Evolutionary conservation across 2,888 invertebrate genomes (phyloP), one percentile per base, ranked within the genome.

Genomic region (Pilophorus perplexus): DNA sequence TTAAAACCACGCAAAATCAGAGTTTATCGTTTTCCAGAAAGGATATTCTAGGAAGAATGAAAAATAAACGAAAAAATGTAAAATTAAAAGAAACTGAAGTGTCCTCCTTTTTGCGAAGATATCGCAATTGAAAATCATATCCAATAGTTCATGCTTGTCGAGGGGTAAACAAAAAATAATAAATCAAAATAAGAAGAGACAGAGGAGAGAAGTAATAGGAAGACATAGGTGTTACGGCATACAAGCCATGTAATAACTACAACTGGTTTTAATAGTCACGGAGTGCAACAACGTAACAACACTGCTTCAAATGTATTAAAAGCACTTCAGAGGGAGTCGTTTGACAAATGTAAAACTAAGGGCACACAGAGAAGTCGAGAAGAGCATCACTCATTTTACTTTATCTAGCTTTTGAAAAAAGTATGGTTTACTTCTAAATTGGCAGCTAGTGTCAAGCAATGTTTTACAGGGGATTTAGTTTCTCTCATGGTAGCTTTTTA

Each of bases 1-100:
- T 69, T 69, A 69, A 57, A 69, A 67, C 64, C 48, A 57, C 55
- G 52, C 52, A 64, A 64, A 60, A 52, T 50, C 64, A 52, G 23
- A 38, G 20, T 50, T 40, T 28, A 40, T 40, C 40, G 57, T 57
- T 57, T 14, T 57, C 40, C 25, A 50, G 50, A 25, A 50, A 57
- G 22, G 16, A 28, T 40, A 40, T 46, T 60, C 22, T 60, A 14
- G 8, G 22, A 18, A 44, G 18, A 46, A 46, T 12, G 28, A 42
- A 44, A 44, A 46, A 27, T 16, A 27, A 44, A 5, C 18, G 28
- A 23, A 42, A 40, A 23, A 40, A 57, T n/a, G 57, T 40, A 22
- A 57, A 3, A 40, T 4, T 28, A 27, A 44, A 44, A 12, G 46
- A 60, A 60, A 44, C 22, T 23, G 38, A 33, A 54, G 14, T 38